phyloP scores from a whole-genome alignment of 2,797 vertebrate species.

The Peromyscus aztecus region DNA sequence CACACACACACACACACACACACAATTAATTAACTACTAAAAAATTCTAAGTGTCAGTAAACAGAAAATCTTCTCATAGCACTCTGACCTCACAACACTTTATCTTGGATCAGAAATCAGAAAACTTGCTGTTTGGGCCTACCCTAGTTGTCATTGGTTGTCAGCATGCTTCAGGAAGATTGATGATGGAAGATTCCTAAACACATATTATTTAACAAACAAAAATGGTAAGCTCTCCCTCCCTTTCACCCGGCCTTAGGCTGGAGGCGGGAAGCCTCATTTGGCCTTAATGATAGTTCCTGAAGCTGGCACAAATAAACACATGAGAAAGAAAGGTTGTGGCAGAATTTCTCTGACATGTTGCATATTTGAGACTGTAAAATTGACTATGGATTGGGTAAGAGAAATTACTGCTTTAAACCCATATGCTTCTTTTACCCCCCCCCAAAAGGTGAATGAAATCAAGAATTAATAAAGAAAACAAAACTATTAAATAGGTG shows the following conservation, averaged over 20 bases:
- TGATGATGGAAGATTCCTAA: background rate
- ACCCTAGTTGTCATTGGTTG: background rate
- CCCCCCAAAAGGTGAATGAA: background rate
- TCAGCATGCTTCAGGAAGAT: background rate
- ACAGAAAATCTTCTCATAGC: background rate
- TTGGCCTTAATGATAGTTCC: background rate
- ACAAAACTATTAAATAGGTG: background rate
- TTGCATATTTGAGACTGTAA: background rate
- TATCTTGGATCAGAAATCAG: background rate
- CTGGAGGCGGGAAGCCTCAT: background rate
- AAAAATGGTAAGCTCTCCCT: background rate
- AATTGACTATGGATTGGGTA: background rate
- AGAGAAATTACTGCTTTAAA: background rate
- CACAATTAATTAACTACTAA: background rate
- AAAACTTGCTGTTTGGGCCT: background rate
- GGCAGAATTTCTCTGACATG: background rate
- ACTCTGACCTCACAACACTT: background rate
- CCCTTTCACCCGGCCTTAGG: background rate
- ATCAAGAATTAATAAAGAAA: slow-evolving; percentile 19
- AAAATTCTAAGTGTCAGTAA: background rate
- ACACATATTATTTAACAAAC: background rate
- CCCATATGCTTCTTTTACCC: background rate
- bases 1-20: background rate
- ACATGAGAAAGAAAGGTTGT: background rate
- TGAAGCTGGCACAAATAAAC: background rate